These are phyloP conservation scores for Musca domestica DNA, from an alignment of 1,140 invertebrate genomes.

Conservation along the genomic window DNA sequence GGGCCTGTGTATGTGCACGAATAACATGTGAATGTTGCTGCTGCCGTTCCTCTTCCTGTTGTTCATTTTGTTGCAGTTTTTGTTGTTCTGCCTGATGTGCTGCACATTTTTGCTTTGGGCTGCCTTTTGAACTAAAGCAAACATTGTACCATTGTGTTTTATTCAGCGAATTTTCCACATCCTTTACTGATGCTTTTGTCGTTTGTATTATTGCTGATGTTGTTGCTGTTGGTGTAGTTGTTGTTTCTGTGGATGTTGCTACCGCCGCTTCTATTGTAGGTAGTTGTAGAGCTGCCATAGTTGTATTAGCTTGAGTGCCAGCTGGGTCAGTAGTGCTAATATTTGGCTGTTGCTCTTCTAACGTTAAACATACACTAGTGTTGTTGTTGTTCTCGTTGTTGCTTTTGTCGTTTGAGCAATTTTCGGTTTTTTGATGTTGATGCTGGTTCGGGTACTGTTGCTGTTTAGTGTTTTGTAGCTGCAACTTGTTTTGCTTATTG, in stretches of 20 bases:
- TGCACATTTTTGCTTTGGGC: conserved; percentile 12
- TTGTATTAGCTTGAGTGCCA: not conserved
- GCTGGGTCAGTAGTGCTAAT: conserved; percentile 11
- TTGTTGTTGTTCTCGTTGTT: not conserved
- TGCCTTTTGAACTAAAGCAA: conserved; percentile 5
- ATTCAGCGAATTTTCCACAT: conserved; percentile 12
- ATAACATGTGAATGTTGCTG: no score
- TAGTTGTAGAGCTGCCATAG: not conserved
- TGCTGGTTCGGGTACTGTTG: not conserved
- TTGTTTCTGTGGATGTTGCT: not conserved
- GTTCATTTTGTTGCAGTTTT: not conserved
- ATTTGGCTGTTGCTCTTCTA: not conserved
- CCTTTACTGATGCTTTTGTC: not conserved
- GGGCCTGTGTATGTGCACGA: no score
- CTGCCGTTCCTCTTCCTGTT: no score
- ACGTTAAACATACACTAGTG: not conserved
- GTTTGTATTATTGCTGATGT: not conserved
- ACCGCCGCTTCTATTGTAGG: not conserved
- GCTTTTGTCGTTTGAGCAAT: not conserved
- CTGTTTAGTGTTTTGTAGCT: not conserved
- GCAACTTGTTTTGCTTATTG: conserved; percentile 1
- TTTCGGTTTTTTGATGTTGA: not conserved
- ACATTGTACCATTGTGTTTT: conserved; percentile 16
- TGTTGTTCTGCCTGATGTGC: not conserved
- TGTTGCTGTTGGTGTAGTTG: not conserved